A percentile compares a stretch with the other conserved stretches of the same genome.
Conservation (phyloP, 2,113 vertebrate genomes). For the Phrynocephalus versicolor region DNA sequence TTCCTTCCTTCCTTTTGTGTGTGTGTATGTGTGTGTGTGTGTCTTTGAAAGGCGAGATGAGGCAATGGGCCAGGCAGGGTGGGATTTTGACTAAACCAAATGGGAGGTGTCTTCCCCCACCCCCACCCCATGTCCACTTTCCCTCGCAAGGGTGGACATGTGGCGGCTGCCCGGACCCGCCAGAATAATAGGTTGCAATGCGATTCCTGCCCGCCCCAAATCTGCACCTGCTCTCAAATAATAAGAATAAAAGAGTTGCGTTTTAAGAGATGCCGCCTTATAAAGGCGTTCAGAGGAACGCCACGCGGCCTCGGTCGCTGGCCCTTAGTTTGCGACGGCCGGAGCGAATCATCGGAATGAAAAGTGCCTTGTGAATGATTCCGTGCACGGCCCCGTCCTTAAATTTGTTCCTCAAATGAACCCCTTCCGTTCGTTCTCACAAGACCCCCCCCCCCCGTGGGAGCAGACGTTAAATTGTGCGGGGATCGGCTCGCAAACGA, state of each 20-base stretch:
- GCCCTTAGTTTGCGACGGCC: accelerated
- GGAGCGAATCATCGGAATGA: accelerated
- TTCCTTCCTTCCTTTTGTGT: too few species aligned
- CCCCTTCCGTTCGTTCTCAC: too few species aligned
- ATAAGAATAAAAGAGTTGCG: not conserved
- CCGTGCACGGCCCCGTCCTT: too few species aligned
- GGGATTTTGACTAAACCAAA: too few species aligned
- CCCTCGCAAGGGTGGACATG: conserved; percentile 54
- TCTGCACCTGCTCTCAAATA: not conserved
- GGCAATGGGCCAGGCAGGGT: too few species aligned
- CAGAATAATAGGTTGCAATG: not conserved
- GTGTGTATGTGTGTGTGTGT: too few species aligned
- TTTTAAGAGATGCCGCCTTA: not conserved
- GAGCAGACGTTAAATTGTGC: too few species aligned
- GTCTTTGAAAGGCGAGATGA: too few species aligned
- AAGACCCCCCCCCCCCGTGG: too few species aligned
- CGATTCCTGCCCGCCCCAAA: not conserved
- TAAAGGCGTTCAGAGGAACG: not conserved
- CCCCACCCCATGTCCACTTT: conserved; percentile 11
- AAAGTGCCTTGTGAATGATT: too few species aligned
- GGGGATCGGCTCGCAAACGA: too few species aligned
- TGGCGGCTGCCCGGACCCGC: conserved; percentile 29
- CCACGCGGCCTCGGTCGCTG: not conserved
- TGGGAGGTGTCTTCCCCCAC: not conserved
- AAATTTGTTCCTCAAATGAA: too few species aligned